Percentiles rank a stretch among this genome's conserved stretches.
Conservation (phyloP, 2,888 invertebrate species). For the Piscicola geometra region DNA sequence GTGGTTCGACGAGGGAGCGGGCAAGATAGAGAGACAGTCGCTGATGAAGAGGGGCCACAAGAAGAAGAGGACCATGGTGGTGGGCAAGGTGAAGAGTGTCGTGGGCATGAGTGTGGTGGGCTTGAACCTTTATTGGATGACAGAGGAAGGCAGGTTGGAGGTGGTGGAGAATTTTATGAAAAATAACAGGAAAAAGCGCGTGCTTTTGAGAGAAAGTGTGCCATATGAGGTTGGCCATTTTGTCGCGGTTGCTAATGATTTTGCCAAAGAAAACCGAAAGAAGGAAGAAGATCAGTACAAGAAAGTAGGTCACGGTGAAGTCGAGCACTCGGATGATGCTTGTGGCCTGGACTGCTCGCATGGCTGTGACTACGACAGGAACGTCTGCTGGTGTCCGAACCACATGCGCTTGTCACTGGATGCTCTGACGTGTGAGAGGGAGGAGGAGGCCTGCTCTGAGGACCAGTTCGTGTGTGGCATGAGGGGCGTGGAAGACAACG, state of each 20-base stretch:
- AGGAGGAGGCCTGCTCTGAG: background rate
- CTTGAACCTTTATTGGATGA: background rate
- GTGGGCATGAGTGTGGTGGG: slow-evolving; percentile 1
- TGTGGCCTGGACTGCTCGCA: background rate
- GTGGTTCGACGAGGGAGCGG: background rate
- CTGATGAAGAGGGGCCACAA: background rate
- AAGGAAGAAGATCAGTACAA: background rate
- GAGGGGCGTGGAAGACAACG: background rate
- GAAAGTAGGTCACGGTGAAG: background rate
- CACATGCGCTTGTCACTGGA: background rate
- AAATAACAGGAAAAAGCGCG: background rate
- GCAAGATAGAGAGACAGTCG: background rate
- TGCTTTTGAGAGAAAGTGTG: background rate
- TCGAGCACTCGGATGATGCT: background rate
- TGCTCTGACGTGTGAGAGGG: background rate
- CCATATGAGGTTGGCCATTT: background rate
- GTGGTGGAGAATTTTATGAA: background rate
- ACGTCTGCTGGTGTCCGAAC: background rate
- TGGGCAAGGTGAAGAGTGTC: background rate
- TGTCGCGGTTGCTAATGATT: background rate
- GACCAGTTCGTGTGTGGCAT: slow-evolving; percentile 1
- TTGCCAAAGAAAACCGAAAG: too few species aligned
- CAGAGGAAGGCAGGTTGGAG: background rate
- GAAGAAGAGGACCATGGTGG: background rate
- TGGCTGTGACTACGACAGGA: background rate